A percentile compares a stretch with the other conserved stretches of the same genome.
Evolutionary conservation across 2,113 vertebrate species (phyloP).

Genomic region (Engystomops pustulosus): DNA sequence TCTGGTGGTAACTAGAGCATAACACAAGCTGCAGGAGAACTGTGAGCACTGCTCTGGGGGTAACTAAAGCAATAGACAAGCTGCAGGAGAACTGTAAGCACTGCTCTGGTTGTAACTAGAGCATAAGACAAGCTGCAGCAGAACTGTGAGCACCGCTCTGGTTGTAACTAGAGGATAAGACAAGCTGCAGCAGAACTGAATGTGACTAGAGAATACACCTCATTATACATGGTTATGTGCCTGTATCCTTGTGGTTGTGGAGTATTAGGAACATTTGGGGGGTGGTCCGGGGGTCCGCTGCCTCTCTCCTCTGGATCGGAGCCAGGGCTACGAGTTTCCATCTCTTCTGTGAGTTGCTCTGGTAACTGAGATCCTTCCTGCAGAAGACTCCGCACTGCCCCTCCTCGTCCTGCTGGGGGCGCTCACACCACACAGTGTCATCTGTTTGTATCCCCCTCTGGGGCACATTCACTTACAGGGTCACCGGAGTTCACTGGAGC

Average conservation of each 20-base stretch:
- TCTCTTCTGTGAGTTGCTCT: slow-evolving; percentile 10
- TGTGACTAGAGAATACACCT: not conserved
- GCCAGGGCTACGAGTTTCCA: not conserved
- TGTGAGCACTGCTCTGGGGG: not conserved
- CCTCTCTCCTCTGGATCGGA: not conserved
- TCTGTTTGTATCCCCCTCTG: too few relatives aligned
- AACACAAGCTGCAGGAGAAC: not conserved
- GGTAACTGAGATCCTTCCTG: slow-evolving; percentile 9
- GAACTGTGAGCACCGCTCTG: not conserved
- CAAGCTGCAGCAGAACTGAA: not conserved
- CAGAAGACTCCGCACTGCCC: too few relatives aligned
- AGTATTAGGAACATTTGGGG: not conserved
- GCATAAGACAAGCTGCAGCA: not conserved
- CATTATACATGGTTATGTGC: too few relatives aligned
- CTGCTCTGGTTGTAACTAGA: not conserved
- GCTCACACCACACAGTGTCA: too few relatives aligned
- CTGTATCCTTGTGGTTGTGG: too few relatives aligned
- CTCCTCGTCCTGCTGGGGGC: too few relatives aligned
- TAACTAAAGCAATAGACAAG: not conserved
- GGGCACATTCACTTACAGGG: too few relatives aligned
- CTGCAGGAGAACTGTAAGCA: not conserved
- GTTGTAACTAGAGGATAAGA: not conserved
- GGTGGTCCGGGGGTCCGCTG: not conserved
- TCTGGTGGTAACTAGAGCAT: not conserved
- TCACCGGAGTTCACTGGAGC: too few relatives aligned